Percentiles rank a stretch among this genome's conserved stretches.
Conservation (phyloP, 2,888 invertebrate species). For the Acronicta aceris region DNA sequence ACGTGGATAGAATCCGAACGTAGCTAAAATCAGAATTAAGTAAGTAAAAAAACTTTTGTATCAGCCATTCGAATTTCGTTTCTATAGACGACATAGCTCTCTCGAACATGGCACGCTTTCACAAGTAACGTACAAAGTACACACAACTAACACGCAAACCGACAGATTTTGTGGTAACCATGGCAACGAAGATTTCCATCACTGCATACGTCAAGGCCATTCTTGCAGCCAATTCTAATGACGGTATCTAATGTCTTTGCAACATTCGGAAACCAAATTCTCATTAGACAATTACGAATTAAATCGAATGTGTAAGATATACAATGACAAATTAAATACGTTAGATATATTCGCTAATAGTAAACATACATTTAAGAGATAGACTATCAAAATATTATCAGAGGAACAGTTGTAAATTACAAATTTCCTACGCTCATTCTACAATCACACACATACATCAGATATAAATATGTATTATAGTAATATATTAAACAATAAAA, state of each 20-base stretch:
- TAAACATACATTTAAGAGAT: too few species aligned
- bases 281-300: too few species aligned
- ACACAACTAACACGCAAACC: conserved; percentile 11
- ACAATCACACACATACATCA: too few species aligned
- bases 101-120: conserved; percentile 41
- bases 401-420: too few species aligned
- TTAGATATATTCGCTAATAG: too few species aligned
- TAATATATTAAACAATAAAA: too few species aligned
- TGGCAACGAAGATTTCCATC: conserved; percentile 20
- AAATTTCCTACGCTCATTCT: too few species aligned
- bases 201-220: conserved; percentile 32
- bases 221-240: conserved; percentile 15
- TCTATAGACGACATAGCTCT: conserved; percentile 14
- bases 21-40: background rate
- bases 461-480: too few species aligned
- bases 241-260: background rate
- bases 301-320: too few species aligned
- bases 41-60: conserved; percentile 11
- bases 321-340: too few species aligned
- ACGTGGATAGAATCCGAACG: background rate
- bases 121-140: conserved; percentile 25
- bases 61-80: background rate
- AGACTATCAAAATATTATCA: too few species aligned
- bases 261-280: too few species aligned
- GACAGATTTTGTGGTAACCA: conserved; percentile 31